Evolutionary conservation across 2,113 vertebrate species (phyloP), one percentile per base, ranked within the genome.

Genomic region (Pipra filicauda): DNA sequence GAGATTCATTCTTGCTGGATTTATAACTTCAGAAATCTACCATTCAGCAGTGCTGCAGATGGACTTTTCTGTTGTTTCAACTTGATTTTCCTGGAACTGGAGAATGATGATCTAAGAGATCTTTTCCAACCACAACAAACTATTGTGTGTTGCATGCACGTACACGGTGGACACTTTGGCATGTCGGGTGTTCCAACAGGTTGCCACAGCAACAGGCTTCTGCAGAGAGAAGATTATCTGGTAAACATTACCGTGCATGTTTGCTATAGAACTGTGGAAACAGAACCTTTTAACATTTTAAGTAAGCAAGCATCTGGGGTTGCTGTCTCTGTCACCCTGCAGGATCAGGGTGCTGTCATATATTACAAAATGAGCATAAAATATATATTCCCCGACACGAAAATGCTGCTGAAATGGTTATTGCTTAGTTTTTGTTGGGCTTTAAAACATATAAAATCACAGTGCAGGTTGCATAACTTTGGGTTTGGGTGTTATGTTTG

Each of bases 201-300:
- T 95, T 97, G 92, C 86, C 89, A 52, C 48, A 93, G 93, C 89
- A 96, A 88, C 95, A 73, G 27, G n/a, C 20, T 44, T 31, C 55
- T 88, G 59, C 66, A 44, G 58, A 55, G 24, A 67, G 65, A 39
- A 16, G 8, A 69, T 46, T 62, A 30, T 80, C 49, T 81, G 85
- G 44, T 44, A 41, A 85, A 61, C 8, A 18, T 46, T 61, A 22
- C 26, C 0, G 0, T 64, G 28, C 9, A 5, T 57, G 11, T 80
- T 88, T 55, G 20, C 66, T 82, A n/a, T 35, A 70, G 88, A 95
- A 59, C 86, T 71, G 55, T 76, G 65, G 88, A 73, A 79, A 52
- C 21, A 86, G 75, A 77, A 92, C 81, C 73, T 94, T 95, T n/a
- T 69, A 96, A 70, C 69, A 31, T n/a, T 37, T 23, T 46, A 95